These are phyloP conservation scores for Drosophila rellima DNA, from an alignment of 2,888 invertebrate genomes.

Conservation along the genomic window DNA sequence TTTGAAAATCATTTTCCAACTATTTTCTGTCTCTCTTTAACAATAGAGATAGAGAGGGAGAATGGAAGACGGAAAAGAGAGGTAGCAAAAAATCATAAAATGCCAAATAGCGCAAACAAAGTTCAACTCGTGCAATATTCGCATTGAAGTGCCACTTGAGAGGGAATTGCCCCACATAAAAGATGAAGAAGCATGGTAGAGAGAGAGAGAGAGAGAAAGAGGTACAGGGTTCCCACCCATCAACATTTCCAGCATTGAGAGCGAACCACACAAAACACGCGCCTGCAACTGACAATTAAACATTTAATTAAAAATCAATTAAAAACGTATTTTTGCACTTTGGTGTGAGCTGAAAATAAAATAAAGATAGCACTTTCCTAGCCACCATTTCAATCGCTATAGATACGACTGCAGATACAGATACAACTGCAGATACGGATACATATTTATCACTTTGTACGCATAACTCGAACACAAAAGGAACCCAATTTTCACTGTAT, in stretches of 20 bases:
- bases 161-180: constrained; percentile 42
- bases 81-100: constrained; percentile 42
- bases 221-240: constrained; percentile 9
- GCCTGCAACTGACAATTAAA: constrained; percentile 76
- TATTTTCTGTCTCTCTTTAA: constrained; percentile 16
- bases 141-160: constrained; percentile 50
- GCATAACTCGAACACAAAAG: constrained; percentile 17
- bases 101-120: constrained; percentile 47
- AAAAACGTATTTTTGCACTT: constrained; percentile 66
- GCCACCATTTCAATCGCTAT: neutral
- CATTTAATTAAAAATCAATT: constrained; percentile 79
- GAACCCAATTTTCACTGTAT: constrained; percentile 21
- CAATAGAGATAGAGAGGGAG: neutral
- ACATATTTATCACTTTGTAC: constrained; percentile 14
- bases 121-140: constrained; percentile 56
- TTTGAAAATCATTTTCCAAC: constrained; percentile 41
- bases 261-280: constrained; percentile 31
- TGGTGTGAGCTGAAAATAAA: constrained; percentile 28
- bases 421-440: neutral
- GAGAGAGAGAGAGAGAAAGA: neutral
- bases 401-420: neutral
- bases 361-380: neutral
- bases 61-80: neutral
- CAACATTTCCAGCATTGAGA: constrained; percentile 1
- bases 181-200: constrained; percentile 4